Base-by-base conservation (phyloP, 2,113 vertebrate genomes). In the Lutjanus erythropterus region DNA sequence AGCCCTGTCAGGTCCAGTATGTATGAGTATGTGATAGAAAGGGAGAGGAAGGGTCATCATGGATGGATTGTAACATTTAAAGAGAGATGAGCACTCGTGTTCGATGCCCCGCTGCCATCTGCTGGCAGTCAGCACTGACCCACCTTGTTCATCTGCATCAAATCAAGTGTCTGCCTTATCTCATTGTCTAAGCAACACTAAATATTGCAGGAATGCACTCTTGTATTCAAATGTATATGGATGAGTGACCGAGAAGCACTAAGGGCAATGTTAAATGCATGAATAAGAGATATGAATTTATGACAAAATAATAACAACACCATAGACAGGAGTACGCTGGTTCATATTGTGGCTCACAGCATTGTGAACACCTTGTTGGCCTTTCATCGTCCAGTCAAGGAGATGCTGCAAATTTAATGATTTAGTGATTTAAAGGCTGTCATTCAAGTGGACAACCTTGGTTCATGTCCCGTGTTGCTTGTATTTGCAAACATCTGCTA, bases 1-100 rank as follows among this genome's bases (percentile, higher is more conserved):
- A 92, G 60, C 52, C 92, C 91, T 50, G 89, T 96, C 81, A 94
- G 92, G 21, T n/a, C n/a, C n/a, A n/a, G n/a, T 39, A 60, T 61
- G 37, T 46, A 46, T 14, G 18, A 39, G 19, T 16, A 23, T 60
- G 62, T 29, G 37, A 47, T 8, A 11, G 29, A 12, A 39, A 25
- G 25, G 29, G 23, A 42, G 6, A 33, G 1, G 19, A n/a, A 2
- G 80, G 41, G 49, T 42, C 64, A 58, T 27, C 21, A 4, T 50
- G 27, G n/a, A 19, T 50, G 42, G 41, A 70, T 71, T 59, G 33
- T 59, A 33, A 18, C 27, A 70, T 44, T 56, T 78, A 61, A 78
- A 53, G 53, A 53, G 12, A 60, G 2, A 11, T 12, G 49, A 41
- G 7, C 25, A 27, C 23, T 58, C n/a, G 21, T 35, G 27, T 53